Evolutionary conservation across 2,797 vertebrate species (phyloP), one percentile per base, ranked within the genome.

Genomic region (Apogon talboti): DNA sequence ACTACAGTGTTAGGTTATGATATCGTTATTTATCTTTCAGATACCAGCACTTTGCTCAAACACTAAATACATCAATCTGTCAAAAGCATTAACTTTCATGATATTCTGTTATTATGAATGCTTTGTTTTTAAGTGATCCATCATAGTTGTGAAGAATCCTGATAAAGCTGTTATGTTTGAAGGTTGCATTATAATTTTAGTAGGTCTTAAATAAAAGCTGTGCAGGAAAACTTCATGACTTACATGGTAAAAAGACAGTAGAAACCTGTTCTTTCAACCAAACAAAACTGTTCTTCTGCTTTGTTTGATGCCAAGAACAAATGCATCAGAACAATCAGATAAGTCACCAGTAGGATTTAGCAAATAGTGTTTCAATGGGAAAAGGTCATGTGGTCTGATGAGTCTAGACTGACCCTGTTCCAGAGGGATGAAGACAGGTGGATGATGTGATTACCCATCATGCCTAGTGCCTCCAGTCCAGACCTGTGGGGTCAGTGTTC

Each of bases 141-240:
- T 82, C 47, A 66, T 33, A 49, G 24, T 49, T 77, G 50, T 55
- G 4, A 47, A 60, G 13, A 42, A 19, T 48, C 38, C 19, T 42
- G 66, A 74, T 70, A 61, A 54, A 37, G 4, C 33, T 59, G 38
- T 51, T 66, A 48, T 51, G 47, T 38, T 50, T 80, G 57, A 76
- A 76, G 70, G 72, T 62, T 78, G 28, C 67, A 77, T 79, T 67
- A 57, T 42, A 66, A 65, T 59, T 77, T 70, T 37, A 53, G 16
- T 41, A 52, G 52, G 63, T 57, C 12, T 43, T 48, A 58, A 61
- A 67, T 72, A 37, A 70, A 55, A 37, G 50, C 54, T n/a, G 6
- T 8, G 12, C 19, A 41, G 21, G 28, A n/a, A 28, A 71, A 18
- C 61, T 66, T 30, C 19, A 7, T 54, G 56, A 44, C 33, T 71